Percentiles rank a stretch among this genome's conserved stretches.
Evolutionary conservation across 2,113 vertebrate species (phyloP).

Genomic region (Fregata magnificens): DNA sequence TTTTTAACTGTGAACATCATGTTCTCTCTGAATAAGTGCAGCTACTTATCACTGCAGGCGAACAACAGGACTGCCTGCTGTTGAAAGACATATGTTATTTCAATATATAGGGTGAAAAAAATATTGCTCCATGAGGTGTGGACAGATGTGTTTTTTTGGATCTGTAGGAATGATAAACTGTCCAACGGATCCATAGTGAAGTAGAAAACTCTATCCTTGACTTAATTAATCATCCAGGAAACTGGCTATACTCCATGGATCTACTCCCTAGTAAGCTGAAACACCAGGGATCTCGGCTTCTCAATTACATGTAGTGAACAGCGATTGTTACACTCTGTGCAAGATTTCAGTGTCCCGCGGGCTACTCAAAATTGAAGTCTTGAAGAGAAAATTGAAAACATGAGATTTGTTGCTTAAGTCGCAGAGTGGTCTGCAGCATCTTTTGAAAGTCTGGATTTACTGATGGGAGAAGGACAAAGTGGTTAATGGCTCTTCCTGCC

Average conservation of each 20-base stretch:
- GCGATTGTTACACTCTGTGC: neutral
- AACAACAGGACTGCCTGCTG: neutral
- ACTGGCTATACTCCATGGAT: neutral
- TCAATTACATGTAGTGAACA: neutral
- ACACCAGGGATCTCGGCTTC: neutral
- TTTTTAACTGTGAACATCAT: neutral
- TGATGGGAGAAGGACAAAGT: neutral
- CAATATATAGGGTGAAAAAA: neutral
- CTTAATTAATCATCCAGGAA: neutral
- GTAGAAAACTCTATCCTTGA: neutral
- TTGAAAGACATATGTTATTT: neutral
- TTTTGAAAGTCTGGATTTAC: constrained; percentile 5
- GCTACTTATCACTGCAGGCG: neutral
- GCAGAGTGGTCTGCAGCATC: neutral
- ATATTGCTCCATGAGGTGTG: neutral
- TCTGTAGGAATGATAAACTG: neutral
- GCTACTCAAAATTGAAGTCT: neutral
- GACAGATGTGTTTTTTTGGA: neutral
- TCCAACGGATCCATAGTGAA: constrained; percentile 1
- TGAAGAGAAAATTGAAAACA: constrained; percentile 23
- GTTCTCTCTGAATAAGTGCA: neutral
- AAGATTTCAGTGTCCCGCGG: neutral
- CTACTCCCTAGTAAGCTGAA: neutral
- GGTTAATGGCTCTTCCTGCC: neutral
- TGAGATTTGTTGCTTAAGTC: neutral